A percentile compares a stretch with the other conserved stretches of the same genome.
phyloP scores from a whole-genome alignment of 92 coral and sea anemone species.

The Palythoa grandiflora region DNA sequence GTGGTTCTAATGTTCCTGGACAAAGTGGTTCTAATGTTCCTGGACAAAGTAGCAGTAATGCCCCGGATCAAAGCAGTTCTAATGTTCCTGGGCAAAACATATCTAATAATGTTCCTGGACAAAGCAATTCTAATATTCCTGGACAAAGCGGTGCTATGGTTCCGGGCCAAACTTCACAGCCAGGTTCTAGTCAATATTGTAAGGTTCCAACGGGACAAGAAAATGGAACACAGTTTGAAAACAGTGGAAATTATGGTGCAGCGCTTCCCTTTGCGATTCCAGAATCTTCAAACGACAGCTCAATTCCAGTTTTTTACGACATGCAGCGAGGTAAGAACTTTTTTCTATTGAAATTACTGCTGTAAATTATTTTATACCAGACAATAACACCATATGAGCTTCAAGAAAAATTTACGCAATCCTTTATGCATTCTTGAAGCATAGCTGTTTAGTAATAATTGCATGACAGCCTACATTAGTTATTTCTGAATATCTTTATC shows the following conservation, averaged over 20 bases:
- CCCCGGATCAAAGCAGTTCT: not conserved
- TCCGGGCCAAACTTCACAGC: conserved; percentile 10
- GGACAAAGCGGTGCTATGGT: not conserved
- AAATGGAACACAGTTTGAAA: not conserved
- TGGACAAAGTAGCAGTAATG: not conserved
- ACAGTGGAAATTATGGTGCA: conserved; percentile 31
- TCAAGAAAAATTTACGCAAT: too few species aligned
- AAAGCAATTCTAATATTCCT: not conserved
- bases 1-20: conserved; percentile 1
- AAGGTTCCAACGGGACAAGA: not conserved
- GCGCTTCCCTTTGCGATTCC: conserved; percentile 18
- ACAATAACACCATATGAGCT: too few species aligned
- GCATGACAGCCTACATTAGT: too few species aligned
- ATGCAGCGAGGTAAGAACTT: not conserved
- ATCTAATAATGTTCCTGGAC: conserved; percentile 1
- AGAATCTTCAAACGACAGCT: not conserved
- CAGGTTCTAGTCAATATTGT: not conserved
- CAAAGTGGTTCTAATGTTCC: not conserved
- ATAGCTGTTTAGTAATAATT: too few species aligned
- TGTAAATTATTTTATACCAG: too few species aligned
- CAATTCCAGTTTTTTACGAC: conserved; percentile 3
- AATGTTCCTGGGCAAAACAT: conserved; percentile 4
- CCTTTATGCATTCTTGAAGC: too few species aligned
- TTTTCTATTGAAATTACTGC: not conserved
- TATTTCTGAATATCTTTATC: too few species aligned